phyloP scores from a whole-genome alignment of 2,888 invertebrate species.

The Agonum fuliginosum region DNA sequence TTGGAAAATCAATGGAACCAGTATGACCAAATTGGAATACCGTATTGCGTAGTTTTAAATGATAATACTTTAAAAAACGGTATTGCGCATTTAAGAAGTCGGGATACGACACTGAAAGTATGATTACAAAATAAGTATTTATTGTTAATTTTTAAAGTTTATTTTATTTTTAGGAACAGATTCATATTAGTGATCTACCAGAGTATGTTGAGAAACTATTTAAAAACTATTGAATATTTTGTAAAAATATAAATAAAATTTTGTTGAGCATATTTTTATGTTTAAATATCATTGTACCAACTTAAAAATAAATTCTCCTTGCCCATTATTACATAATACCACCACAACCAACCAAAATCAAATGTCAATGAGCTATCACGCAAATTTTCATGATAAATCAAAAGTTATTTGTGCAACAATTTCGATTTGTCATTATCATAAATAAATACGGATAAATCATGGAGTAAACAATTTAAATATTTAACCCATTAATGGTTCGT shows the following conservation, averaged over 20 bases:
- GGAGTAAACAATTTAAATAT: background rate
- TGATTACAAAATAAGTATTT: constrained; percentile 49
- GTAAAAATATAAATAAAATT: background rate
- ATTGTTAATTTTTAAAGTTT: constrained; percentile 53
- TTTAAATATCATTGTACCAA: background rate
- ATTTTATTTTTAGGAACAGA: constrained; percentile 78
- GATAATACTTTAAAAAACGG: constrained; percentile 82
- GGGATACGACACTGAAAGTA: constrained; percentile 82
- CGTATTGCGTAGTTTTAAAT: constrained; percentile 83
- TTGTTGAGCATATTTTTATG: background rate
- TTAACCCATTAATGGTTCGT: constrained; percentile 2
- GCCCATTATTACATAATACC: constrained; percentile 20
- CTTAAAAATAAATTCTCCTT: background rate
- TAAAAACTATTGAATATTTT: constrained; percentile 69
- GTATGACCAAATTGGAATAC: constrained; percentile 80
- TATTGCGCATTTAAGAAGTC: constrained; percentile 78
- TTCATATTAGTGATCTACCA: constrained; percentile 80
- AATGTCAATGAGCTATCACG: constrained; percentile 8
- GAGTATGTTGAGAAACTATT: constrained; percentile 76
- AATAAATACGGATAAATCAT: constrained; percentile 12
- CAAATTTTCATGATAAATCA: background rate
- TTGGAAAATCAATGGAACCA: constrained; percentile 73
- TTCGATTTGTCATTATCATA: constrained; percentile 6
- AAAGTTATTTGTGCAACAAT: constrained; percentile 21
- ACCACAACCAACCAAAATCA: constrained; percentile 14